These are phyloP conservation scores for Papilio protenor DNA, from an alignment of 2,888 invertebrate genomes.

Conservation along the genomic window DNA sequence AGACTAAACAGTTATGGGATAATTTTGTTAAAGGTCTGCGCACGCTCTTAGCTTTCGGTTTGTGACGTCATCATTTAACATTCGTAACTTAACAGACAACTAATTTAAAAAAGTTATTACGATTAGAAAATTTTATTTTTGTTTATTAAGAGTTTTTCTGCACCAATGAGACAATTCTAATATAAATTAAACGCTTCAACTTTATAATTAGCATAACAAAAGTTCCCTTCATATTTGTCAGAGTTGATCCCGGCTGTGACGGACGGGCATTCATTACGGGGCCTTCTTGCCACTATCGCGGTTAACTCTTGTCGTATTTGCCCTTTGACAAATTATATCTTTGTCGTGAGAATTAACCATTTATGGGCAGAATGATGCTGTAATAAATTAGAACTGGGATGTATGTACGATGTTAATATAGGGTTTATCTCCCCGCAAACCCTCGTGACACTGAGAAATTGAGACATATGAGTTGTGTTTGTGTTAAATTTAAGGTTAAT, in stretches of 20 bases:
- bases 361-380: constrained; percentile 36
- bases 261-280: constrained; percentile 73
- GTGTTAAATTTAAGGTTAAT: constrained; percentile 18
- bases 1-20: too few species aligned
- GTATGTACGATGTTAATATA: constrained; percentile 40
- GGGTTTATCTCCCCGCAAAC: constrained; percentile 33
- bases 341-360: constrained; percentile 40
- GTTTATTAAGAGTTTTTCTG: neutral
- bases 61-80: too few species aligned
- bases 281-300: constrained; percentile 71
- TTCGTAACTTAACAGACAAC: too few species aligned
- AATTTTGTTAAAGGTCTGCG: too few species aligned
- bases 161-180: neutral
- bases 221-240: constrained; percentile 75
- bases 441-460: constrained; percentile 37
- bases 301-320: constrained; percentile 72
- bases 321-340: constrained; percentile 69
- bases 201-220: constrained; percentile 60
- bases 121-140: too few species aligned
- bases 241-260: constrained; percentile 72
- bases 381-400: constrained; percentile 32
- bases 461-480: constrained; percentile 13
- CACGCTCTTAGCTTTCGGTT: too few species aligned
- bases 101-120: too few species aligned
- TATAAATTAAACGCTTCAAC: neutral